A percentile compares a stretch with the other conserved stretches of the same genome.
Conservation (phyloP, 2,888 invertebrate genomes). For the Monochamus alternatus region DNA sequence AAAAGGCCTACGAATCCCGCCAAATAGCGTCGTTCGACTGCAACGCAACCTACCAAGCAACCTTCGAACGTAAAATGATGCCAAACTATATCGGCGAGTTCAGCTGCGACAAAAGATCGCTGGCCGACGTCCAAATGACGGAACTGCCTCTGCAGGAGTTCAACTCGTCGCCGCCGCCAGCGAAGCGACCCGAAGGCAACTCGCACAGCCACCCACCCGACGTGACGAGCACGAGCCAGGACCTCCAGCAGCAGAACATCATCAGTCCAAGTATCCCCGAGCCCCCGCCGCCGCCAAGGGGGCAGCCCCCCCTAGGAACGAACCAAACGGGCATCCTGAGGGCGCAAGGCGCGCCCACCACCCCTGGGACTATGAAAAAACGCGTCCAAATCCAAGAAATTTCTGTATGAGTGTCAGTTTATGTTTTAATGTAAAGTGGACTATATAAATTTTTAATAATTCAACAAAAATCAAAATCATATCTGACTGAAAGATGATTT, state of each 20-base stretch:
- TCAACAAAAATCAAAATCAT: slow-evolving; percentile 56
- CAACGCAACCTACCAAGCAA: slow-evolving; percentile 71
- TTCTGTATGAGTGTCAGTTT: slow-evolving; percentile 80
- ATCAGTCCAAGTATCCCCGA: slow-evolving; percentile 74
- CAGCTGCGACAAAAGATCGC: slow-evolving; percentile 74
- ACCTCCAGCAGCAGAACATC: slow-evolving; percentile 45
- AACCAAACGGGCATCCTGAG: slow-evolving; percentile 77
- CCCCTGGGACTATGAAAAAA: slow-evolving; percentile 87
- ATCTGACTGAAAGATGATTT: slow-evolving; percentile 56
- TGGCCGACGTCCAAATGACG: slow-evolving; percentile 76
- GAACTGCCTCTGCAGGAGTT: slow-evolving; percentile 79
- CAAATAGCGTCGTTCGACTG: slow-evolving; percentile 62
- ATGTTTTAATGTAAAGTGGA: slow-evolving; percentile 45
- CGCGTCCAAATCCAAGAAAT: slow-evolving; percentile 95
- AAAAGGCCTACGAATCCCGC: slow-evolving; percentile 69
- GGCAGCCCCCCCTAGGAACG: slow-evolving; percentile 70
- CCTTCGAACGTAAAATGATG: slow-evolving; percentile 74
- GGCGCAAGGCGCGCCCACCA: slow-evolving; percentile 76
- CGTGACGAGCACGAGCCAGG: slow-evolving; percentile 70
- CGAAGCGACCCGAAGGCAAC: slow-evolving; percentile 72
- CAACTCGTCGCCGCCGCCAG: slow-evolving; percentile 74
- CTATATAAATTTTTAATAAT: slow-evolving; percentile 45
- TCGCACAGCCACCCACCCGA: slow-evolving; percentile 68
- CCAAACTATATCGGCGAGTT: slow-evolving; percentile 78
- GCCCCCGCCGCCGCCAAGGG: slow-evolving; percentile 77